These are phyloP conservation scores for Gephyroberyx darwinii DNA, from an alignment of 2,797 vertebrate genomes.

Conservation along the genomic window DNA sequence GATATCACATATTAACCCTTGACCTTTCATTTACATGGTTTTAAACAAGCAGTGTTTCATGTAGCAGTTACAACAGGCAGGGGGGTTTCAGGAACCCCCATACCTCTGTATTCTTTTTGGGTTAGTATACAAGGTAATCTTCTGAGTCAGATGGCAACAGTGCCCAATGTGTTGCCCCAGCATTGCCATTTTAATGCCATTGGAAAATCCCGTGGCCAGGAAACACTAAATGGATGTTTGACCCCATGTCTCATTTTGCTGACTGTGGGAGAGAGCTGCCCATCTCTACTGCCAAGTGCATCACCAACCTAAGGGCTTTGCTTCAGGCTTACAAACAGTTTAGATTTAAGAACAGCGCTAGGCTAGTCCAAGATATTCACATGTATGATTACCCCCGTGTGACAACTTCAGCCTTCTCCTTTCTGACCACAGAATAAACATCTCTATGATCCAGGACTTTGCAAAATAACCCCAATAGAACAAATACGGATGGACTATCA, in stretches of 20 bases:
- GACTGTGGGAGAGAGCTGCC: neutral
- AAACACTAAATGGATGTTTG: neutral
- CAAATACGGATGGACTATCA: neutral
- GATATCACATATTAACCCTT: conserved; percentile 49
- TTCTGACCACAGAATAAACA: neutral
- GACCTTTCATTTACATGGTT: conserved; percentile 47
- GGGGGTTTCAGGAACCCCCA: neutral
- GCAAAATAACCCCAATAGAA: neutral
- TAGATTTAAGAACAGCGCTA: neutral
- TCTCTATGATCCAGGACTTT: neutral
- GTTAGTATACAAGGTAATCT: neutral
- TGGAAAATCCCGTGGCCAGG: neutral
- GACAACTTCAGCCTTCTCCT: neutral
- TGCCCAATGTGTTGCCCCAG: neutral
- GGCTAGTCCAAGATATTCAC: neutral
- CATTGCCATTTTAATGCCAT: neutral
- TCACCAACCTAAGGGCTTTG: neutral
- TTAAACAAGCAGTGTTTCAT: conserved; percentile 34
- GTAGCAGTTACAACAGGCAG: conserved; percentile 20
- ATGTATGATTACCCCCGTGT: no score
- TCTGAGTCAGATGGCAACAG: conserved; percentile 5
- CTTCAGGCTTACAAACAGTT: neutral
- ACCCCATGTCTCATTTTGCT: neutral
- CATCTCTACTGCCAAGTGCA: conserved; percentile 2
- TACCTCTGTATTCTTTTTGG: neutral